Evolutionary conservation across 2,797 vertebrate species (phyloP).

Genomic region (Lacerta bilineata): DNA sequence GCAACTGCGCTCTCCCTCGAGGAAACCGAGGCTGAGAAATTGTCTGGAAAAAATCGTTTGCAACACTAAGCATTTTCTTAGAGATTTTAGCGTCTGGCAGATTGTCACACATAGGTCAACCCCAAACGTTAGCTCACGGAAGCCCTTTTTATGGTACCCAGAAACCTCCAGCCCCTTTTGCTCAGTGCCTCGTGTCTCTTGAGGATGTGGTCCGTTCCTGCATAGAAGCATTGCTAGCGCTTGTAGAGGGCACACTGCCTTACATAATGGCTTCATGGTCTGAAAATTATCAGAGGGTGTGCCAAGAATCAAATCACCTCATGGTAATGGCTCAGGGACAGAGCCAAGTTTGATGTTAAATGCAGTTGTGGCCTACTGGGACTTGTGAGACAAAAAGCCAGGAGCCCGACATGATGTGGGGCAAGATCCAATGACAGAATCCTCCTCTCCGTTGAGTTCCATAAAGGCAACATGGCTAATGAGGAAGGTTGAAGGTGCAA

Average conservation of each 20-base stretch:
- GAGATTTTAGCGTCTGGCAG: neutral
- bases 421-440: too few relatives aligned
- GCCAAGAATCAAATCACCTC: neutral
- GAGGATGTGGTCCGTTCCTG: neutral
- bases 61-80: conserved; percentile 13
- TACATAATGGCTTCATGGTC: neutral
- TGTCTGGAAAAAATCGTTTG: conserved; percentile 28
- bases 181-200: neutral
- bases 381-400: too few relatives aligned
- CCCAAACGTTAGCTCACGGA: neutral
- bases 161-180: neutral
- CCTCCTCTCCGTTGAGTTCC: too few relatives aligned
- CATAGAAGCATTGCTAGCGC: neutral
- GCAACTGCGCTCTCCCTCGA: neutral
- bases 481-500: too few relatives aligned
- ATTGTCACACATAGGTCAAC: neutral
- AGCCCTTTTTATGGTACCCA: neutral
- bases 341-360: neutral
- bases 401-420: too few relatives aligned
- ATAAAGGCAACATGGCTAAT: too few relatives aligned
- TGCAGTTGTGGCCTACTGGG: neutral
- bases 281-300: neutral
- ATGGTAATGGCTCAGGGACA: neutral
- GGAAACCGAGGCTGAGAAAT: conserved; percentile 8
- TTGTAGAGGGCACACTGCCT: neutral